These are phyloP conservation scores for Oriolus oriolus DNA, from an alignment of 2,113 vertebrate genomes.

Conservation along the genomic window DNA sequence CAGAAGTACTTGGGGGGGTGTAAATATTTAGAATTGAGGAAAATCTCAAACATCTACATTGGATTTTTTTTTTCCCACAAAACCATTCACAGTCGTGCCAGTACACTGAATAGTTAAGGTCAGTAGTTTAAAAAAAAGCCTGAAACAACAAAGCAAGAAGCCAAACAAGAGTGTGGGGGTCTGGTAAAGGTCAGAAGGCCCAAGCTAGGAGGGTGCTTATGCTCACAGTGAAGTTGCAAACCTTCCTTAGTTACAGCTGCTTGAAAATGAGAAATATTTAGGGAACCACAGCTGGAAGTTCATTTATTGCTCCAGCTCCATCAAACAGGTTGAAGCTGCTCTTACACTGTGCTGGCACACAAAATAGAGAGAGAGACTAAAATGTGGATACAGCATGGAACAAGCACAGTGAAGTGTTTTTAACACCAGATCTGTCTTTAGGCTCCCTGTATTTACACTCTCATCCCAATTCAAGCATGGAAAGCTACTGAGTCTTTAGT, in stretches of 20 bases:
- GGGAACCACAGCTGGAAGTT: background rate
- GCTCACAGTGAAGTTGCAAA: background rate
- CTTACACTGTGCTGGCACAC: background rate
- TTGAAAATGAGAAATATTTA: background rate
- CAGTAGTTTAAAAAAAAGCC: background rate
- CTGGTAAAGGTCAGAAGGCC: background rate
- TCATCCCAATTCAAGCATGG: background rate
- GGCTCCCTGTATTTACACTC: background rate
- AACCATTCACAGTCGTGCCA: background rate
- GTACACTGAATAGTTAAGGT: background rate
- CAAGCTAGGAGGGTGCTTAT: background rate
- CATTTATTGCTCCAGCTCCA: background rate
- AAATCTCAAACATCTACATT: background rate
- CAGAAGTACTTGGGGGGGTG: background rate
- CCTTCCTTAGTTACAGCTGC: background rate
- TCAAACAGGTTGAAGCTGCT: background rate
- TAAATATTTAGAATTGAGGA: background rate
- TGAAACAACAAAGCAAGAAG: background rate
- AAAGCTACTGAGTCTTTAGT: background rate
- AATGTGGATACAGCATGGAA: accelerated
- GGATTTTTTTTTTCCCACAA: background rate
- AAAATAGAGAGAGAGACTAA: background rate
- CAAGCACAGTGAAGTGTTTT: background rate
- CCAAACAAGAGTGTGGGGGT: background rate
- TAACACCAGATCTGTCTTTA: background rate